Percentiles rank a stretch among this genome's conserved stretches.
phyloP scores from a whole-genome alignment of 2,113 vertebrate species.

The Gnathonemus echidnorhynchus region DNA sequence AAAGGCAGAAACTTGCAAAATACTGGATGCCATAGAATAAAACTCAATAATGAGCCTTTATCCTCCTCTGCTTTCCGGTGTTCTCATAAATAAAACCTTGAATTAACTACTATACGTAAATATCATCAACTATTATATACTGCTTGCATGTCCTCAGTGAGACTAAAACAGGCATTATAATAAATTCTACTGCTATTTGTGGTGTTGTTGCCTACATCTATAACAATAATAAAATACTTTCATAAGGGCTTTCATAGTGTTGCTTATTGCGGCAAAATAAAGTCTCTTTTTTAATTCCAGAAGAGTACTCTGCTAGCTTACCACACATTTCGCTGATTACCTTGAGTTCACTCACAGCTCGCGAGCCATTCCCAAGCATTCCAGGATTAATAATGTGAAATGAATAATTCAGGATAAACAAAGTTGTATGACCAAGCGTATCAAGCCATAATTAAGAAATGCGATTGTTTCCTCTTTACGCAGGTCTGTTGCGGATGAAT shows the following conservation, averaged over 20 bases:
- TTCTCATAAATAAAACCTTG: not conserved
- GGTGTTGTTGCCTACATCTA: not conserved
- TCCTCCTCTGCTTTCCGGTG: not conserved
- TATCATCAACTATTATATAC: not conserved
- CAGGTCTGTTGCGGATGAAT: not conserved
- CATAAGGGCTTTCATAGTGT: not conserved
- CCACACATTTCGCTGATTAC: not conserved
- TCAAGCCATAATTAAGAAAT: not conserved
- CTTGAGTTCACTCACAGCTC: not conserved
- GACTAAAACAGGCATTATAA: not conserved
- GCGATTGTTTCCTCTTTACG: not conserved
- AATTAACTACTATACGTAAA: not conserved
- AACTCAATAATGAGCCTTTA: not conserved
- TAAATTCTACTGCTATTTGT: not conserved
- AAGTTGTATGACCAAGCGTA: not conserved
- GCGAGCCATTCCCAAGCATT: not conserved
- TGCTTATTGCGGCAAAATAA: not conserved
- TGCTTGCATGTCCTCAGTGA: not conserved
- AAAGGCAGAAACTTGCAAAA: slow-evolving; percentile 20
- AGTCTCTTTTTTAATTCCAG: not conserved
- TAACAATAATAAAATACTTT: slow-evolving; percentile 6
- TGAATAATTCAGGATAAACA: not conserved
- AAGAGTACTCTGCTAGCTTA: no score
- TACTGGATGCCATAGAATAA: not conserved
- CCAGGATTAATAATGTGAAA: not conserved